Percentiles rank a stretch among this genome's conserved stretches.
Conservation (phyloP, 1,140 invertebrate species). For the Euglossa dilemma region DNA sequence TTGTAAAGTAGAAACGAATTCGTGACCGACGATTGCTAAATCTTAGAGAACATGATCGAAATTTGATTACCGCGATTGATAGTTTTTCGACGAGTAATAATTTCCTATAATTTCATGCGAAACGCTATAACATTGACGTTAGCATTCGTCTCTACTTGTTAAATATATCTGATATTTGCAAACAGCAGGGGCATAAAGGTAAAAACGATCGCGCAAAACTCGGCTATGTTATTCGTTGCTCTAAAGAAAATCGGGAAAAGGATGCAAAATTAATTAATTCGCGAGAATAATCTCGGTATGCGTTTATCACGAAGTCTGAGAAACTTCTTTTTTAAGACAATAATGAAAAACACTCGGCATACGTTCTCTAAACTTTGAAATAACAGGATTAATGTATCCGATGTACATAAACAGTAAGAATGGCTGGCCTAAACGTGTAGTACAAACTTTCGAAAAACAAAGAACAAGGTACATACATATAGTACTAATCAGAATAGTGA, state of each 20-base stretch:
- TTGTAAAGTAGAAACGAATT: not conserved
- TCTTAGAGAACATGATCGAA: not conserved
- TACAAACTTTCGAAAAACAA: slow-evolving; percentile 65
- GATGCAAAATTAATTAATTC: slow-evolving; percentile 1
- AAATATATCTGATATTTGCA: not conserved
- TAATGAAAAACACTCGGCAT: slow-evolving; percentile 58
- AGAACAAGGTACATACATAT: slow-evolving; percentile 5
- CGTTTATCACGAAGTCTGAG: slow-evolving; percentile 61
- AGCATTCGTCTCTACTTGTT: not conserved
- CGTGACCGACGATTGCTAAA: not conserved
- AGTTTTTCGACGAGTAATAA: not conserved
- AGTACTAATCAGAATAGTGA: slow-evolving; percentile 9
- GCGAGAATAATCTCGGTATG: not conserved
- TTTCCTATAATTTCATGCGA: not conserved
- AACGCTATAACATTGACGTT: not conserved
- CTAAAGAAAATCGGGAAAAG: not conserved
- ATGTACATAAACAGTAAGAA: slow-evolving; percentile 54
- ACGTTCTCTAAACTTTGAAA: slow-evolving; percentile 23
- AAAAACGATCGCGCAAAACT: not conserved
- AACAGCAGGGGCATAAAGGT: not conserved
- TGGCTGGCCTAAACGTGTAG: slow-evolving; percentile 68
- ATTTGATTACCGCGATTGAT: not conserved
- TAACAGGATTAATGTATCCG: slow-evolving; percentile 39
- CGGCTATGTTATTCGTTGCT: not conserved
- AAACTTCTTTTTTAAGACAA: slow-evolving; percentile 64